phyloP scores from a whole-genome alignment of 2,113 vertebrate species.

The Sarotherodon lohbergeri region DNA sequence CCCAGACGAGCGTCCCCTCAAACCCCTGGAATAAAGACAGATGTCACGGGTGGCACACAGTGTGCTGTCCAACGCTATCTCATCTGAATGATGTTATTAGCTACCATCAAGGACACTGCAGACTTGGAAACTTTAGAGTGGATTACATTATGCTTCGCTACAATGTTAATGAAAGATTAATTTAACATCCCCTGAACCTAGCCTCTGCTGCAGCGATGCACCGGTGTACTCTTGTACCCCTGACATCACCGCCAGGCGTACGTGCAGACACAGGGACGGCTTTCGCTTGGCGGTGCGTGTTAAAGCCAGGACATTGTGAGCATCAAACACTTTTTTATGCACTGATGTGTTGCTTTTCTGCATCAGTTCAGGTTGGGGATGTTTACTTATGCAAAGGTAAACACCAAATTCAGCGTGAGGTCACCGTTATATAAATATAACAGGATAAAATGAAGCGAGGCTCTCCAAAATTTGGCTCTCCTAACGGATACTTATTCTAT shows the following conservation, averaged over 20 bases:
- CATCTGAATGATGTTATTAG: background rate
- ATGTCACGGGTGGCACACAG: background rate
- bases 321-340: background rate
- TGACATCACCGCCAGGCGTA: background rate
- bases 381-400: background rate
- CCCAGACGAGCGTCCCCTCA: conserved; percentile 95
- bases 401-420: background rate
- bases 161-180: background rate
- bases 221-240: background rate
- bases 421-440: background rate
- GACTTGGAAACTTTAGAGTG: background rate
- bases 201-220: background rate
- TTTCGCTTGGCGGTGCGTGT: background rate
- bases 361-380: background rate
- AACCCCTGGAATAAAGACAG: conserved; percentile 79
- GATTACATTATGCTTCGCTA: background rate
- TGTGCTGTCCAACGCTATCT: background rate
- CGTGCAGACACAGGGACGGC: background rate
- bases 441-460: background rate
- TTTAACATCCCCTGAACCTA: background rate
- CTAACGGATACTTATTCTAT: background rate
- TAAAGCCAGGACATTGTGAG: background rate
- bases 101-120: background rate
- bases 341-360: background rate
- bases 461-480: background rate